Percentiles rank a stretch among this genome's conserved stretches.
Evolutionary conservation across 2,888 invertebrate genomes (phyloP).

Genomic region (Hipparchia semele): DNA sequence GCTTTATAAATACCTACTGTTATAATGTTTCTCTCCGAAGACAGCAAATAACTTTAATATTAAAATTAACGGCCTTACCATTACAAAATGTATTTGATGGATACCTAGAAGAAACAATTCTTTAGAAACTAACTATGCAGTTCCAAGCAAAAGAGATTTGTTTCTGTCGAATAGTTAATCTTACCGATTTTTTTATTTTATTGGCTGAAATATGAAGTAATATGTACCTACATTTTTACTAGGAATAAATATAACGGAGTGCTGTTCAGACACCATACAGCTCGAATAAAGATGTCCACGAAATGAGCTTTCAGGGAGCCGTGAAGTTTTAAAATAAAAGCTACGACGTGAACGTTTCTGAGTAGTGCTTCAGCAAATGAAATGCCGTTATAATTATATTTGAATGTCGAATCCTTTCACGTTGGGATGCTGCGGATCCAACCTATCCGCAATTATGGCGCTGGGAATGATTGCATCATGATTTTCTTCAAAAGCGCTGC

Average conservation of each 20-base stretch:
- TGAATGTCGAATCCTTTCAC: constrained; percentile 43
- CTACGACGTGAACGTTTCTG: constrained; percentile 22
- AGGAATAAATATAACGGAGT: background rate
- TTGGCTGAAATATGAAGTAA: no score
- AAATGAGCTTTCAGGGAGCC: constrained; percentile 30
- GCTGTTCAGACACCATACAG: constrained; percentile 8
- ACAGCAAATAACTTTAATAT: no score
- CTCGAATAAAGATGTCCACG: constrained; percentile 32
- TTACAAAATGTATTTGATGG: no score
- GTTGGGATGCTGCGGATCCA: constrained; percentile 38
- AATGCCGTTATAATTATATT: constrained; percentile 43
- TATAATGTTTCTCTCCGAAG: no score
- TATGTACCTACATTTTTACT: no score
- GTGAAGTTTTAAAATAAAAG: constrained; percentile 34
- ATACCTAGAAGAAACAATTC: no score
- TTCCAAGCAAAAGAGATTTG: no score
- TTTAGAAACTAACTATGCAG: no score
- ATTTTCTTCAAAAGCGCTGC: constrained; percentile 43
- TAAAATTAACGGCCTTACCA: no score
- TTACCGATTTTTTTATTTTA: no score
- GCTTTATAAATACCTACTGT: no score
- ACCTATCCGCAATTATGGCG: constrained; percentile 45
- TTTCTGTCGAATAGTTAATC: no score
- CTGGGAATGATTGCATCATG: constrained; percentile 45
- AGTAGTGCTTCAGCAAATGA: constrained; percentile 39